phyloP scores from a whole-genome alignment of 1,140 invertebrate genomes.

The Dreissena polymorpha region DNA sequence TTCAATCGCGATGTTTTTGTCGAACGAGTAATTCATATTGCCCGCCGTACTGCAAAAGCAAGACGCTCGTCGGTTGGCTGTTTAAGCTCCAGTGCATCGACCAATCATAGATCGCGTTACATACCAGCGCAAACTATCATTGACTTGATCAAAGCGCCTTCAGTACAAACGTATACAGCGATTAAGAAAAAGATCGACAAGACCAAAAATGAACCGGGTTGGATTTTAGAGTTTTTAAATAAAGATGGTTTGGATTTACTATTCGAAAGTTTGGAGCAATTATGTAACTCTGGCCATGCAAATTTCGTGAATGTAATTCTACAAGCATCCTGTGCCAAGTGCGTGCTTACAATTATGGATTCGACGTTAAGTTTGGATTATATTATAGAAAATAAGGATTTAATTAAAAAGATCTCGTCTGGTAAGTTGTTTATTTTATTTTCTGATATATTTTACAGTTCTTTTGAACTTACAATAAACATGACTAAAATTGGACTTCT shows the following conservation, averaged over 20 bases:
- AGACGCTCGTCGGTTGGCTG: conserved; percentile 48
- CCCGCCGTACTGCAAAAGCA: conserved; percentile 38
- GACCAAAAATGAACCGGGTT: conserved; percentile 42
- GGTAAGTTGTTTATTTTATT: conserved; percentile 29
- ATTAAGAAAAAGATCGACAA: conserved; percentile 48
- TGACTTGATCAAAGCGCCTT: conserved; percentile 45
- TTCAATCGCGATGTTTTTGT: conserved; percentile 36
- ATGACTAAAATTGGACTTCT: neutral
- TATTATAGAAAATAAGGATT: conserved; percentile 58
- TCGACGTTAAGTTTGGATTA: conserved; percentile 55
- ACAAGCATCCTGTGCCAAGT: conserved; percentile 51
- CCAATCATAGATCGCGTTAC: conserved; percentile 23
- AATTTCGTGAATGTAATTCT: conserved; percentile 51
- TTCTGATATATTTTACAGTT: neutral
- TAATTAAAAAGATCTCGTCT: conserved; percentile 40
- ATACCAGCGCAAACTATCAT: conserved; percentile 25
- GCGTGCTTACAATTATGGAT: conserved; percentile 52
- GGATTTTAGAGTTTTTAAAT: conserved; percentile 53
- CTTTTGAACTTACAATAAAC: neutral
- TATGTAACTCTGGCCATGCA: conserved; percentile 28
- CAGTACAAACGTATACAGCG: conserved; percentile 35
- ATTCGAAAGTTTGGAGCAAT: conserved; percentile 54
- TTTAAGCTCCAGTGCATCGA: conserved; percentile 31
- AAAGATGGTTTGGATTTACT: conserved; percentile 55
- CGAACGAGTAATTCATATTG: neutral